Evolutionary conservation across 2,113 vertebrate genomes (phyloP), one percentile per base, ranked within the genome.

Genomic region (Xenopus laevis): DNA sequence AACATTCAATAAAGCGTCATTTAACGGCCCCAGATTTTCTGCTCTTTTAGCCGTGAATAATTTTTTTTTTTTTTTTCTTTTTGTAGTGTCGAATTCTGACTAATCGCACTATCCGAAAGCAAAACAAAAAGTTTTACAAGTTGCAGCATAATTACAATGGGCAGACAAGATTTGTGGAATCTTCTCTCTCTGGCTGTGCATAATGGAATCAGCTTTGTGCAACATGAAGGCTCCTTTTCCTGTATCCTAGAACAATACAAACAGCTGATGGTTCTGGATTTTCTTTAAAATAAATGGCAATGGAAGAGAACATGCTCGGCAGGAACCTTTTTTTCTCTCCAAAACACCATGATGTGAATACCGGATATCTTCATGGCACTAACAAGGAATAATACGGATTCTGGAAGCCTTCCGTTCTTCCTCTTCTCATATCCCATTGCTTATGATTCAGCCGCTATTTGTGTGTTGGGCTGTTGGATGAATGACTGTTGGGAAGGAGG

Each of bases 91-190:
- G 45, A 16, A 50, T 47, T 16, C 45, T 46, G 47, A 68, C 63
- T 10, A 40, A 60, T 74, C 40, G 68, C 27, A 16, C 71, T 64
- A 72, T 50, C 20, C 2, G 15, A 63, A 53, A 72, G 47, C n/a
- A 18, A 63, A 40, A 40, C 5, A 40, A 40, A 40, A 40, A 50
- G 46, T 21, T 30, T 61, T 27, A 13, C 30, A 30, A 58, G 17
- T 18, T 60, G 72, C 72, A 74, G 72, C 65, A 74, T 74, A 74
- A 61, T 74, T 27, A 45, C 65, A 33, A 50, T 21, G 47, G 52
- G 40, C 11, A 68, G 2, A 61, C 17, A 68, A 13, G 23, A 30
- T 15, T 1, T 16, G 12, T 23, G 20, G 46, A 23, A 23, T 50
- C 10, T 46, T 17, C 9, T 45, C 45, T 45, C 8, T 33, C 15